A percentile compares a stretch with the other conserved stretches of the same genome.
Conservation (phyloP, 2,797 vertebrate species). For the Melanotaenia maccullochi region DNA sequence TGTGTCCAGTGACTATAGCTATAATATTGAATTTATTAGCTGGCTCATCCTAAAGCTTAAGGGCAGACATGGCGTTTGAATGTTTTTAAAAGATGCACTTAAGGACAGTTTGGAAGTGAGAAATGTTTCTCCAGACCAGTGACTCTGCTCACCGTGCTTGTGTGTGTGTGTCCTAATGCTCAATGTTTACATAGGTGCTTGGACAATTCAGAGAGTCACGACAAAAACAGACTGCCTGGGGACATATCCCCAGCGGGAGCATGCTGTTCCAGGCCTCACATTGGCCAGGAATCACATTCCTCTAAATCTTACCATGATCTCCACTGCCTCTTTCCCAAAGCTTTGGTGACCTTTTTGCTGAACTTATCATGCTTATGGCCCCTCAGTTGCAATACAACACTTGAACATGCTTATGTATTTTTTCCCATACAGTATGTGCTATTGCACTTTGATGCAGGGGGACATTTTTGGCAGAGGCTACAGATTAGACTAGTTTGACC, state of each 20-base stretch:
- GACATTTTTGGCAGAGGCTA: conserved; percentile 53
- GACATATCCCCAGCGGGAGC: conserved; percentile 81
- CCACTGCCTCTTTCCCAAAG: conserved; percentile 83
- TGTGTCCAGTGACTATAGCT: conserved; percentile 20
- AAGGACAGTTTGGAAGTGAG: conserved; percentile 38
- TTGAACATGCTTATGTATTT: conserved; percentile 42
- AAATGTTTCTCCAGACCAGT: conserved; percentile 62
- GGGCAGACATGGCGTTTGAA: conserved; percentile 38
- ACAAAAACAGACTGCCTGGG: conserved; percentile 89
- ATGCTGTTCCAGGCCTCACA: conserved; percentile 75
- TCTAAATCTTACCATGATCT: conserved; percentile 81
- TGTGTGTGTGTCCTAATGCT: conserved; percentile 69
- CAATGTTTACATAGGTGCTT: conserved; percentile 88
- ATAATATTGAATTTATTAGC: conserved; percentile 4
- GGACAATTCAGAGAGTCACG: conserved; percentile 82
- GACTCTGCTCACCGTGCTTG: conserved; percentile 63
- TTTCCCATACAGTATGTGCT: conserved; percentile 9
- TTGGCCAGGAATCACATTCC: conserved; percentile 87
- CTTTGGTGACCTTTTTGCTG: conserved; percentile 71
- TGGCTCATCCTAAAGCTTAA: conserved; percentile 24
- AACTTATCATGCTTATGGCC: conserved; percentile 67
- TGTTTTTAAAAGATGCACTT: conserved; percentile 53
- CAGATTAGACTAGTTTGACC: conserved; percentile 56
- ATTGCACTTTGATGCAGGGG: conserved; percentile 20
- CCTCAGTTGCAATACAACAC: conserved; percentile 54